phyloP scores from a whole-genome alignment of 2,113 vertebrate species.

The Cyprinodon tularosa region DNA sequence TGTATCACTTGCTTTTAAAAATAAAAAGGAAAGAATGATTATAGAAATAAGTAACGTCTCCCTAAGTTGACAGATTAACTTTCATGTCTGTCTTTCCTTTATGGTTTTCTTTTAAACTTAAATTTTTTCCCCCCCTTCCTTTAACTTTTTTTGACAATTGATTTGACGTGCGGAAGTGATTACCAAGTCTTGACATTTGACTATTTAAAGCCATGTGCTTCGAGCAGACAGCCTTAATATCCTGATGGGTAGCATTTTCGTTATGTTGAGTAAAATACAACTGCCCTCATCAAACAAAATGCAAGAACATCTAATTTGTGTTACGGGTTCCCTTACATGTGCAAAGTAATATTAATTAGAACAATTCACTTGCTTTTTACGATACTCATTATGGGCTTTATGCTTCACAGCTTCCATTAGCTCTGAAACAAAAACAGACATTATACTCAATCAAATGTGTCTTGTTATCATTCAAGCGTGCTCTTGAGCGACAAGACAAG shows the following conservation, averaged over 20 bases:
- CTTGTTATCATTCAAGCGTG: conserved; percentile 42
- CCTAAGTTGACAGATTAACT: neutral
- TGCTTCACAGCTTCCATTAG: neutral
- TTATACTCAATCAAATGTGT: conserved; percentile 20
- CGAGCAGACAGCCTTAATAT: neutral
- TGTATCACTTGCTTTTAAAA: neutral
- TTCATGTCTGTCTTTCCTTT: neutral
- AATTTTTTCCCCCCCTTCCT: neutral
- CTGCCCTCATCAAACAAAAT: neutral
- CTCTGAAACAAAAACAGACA: conserved; percentile 10
- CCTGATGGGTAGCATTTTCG: no score
- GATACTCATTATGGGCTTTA: neutral
- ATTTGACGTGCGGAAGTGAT: neutral
- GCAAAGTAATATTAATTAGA: neutral
- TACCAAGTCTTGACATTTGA: neutral
- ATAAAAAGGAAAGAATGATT: neutral
- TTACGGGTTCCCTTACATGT: neutral
- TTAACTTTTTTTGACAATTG: neutral
- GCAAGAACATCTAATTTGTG: neutral
- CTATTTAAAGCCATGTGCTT: neutral
- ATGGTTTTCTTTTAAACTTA: neutral
- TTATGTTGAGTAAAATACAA: neutral
- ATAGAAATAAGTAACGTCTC: neutral
- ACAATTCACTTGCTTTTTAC: neutral
- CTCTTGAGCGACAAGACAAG: conserved; percentile 58